These are phyloP conservation scores for Neostethus bicornis DNA, from an alignment of 2,797 vertebrate species.

Conservation along the genomic window DNA sequence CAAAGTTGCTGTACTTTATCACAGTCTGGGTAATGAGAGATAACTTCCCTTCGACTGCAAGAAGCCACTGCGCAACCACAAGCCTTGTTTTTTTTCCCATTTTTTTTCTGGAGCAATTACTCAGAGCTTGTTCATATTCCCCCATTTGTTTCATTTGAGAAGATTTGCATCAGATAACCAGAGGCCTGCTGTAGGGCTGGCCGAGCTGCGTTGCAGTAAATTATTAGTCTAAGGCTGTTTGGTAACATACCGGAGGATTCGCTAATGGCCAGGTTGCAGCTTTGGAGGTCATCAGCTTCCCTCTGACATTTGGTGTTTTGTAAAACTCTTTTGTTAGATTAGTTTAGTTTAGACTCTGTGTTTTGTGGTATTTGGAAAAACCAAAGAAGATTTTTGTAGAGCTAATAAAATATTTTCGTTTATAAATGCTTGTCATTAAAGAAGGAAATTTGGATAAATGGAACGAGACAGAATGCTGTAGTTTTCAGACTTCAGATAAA, in stretches of 20 bases:
- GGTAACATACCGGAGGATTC: slow-evolving; percentile 49
- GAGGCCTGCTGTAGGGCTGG: slow-evolving; percentile 75
- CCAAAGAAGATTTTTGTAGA: too few relatives aligned
- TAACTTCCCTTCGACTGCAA: slow-evolving; percentile 65
- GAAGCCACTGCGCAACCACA: slow-evolving; percentile 46
- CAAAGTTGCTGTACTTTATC: slow-evolving; percentile 68
- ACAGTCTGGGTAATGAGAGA: slow-evolving; percentile 75
- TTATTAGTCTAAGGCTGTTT: slow-evolving; percentile 58
- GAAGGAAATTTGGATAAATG: too few relatives aligned
- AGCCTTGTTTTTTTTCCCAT: slow-evolving; percentile 70
- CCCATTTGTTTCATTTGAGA: slow-evolving; percentile 73
- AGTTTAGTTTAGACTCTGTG: too few relatives aligned
- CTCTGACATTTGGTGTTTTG: slow-evolving; percentile 27
- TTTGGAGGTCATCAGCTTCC: slow-evolving; percentile 47
- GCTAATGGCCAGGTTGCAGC: slow-evolving; percentile 49
- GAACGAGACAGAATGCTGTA: too few relatives aligned
- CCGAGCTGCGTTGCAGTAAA: slow-evolving; percentile 50
- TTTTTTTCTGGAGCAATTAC: slow-evolving; percentile 77
- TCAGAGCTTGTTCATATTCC: slow-evolving; percentile 75
- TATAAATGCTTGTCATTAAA: too few relatives aligned
- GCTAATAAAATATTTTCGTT: too few relatives aligned
- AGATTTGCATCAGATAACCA: slow-evolving; percentile 75
- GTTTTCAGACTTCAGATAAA: too few relatives aligned
- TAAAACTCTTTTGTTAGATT: slow-evolving; percentile 15
- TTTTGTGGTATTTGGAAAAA: too few relatives aligned